Percentiles rank a stretch among this genome's conserved stretches.
Evolutionary conservation across 2,797 vertebrate species (phyloP).

Genomic region (Xenentodon cancila): DNA sequence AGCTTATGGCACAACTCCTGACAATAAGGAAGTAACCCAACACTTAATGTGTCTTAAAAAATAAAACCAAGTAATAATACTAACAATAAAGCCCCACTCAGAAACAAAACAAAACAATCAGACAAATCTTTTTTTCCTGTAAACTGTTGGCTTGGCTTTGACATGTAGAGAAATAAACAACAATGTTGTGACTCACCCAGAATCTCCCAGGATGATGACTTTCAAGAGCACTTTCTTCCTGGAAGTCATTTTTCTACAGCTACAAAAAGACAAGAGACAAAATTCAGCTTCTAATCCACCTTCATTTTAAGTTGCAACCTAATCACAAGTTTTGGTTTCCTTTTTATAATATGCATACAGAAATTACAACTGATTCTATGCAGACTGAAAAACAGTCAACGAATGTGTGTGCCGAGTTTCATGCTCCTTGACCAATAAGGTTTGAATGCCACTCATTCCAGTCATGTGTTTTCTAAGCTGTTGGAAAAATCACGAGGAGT

Average conservation of each 20-base stretch:
- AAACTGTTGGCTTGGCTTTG: neutral
- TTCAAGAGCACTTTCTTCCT: slow-evolving; percentile 97
- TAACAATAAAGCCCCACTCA: too few species aligned
- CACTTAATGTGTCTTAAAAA: neutral
- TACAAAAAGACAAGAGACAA: slow-evolving; percentile 37
- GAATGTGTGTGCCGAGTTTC: slow-evolving; percentile 21
- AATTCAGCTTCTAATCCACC: neutral
- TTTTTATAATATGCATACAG: slow-evolving; percentile 1
- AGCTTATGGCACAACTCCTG: slow-evolving; percentile 11
- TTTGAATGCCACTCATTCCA: slow-evolving; percentile 59
- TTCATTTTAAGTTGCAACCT: slow-evolving; percentile 9
- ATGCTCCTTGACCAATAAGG: slow-evolving; percentile 39
- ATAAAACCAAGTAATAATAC: neutral
- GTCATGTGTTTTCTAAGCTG: slow-evolving; percentile 72
- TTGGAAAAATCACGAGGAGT: slow-evolving; percentile 59
- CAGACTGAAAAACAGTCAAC: slow-evolving; percentile 11
- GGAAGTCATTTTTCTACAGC: slow-evolving; percentile 90
- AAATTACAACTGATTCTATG: slow-evolving; percentile 8
- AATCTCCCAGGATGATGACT: slow-evolving; percentile 96
- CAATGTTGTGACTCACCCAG: slow-evolving; percentile 85
- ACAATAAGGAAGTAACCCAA: slow-evolving; percentile 31
- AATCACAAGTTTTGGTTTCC: neutral
- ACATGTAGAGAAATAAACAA: neutral
- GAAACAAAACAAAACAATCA: neutral
- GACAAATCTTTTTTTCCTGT: neutral